Evolutionary conservation across 2,113 vertebrate genomes (phyloP), one percentile per base, ranked within the genome.

Genomic region (Atlantisia rogersi): DNA sequence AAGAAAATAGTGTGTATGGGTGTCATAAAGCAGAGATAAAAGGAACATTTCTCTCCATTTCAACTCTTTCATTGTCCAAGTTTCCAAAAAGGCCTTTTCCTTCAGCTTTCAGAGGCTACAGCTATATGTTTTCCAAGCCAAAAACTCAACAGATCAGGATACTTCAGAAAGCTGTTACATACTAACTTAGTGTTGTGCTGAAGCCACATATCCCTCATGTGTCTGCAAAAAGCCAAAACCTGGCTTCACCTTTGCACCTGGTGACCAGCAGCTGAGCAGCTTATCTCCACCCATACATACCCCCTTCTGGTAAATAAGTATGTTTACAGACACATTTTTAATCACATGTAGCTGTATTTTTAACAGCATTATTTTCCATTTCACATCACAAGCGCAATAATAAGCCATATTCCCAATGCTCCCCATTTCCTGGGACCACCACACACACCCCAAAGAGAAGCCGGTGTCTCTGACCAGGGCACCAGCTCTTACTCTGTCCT

Each of bases 1-100:
- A 48, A 52, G 22, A 29, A 56, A 73, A 48, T 3, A 0, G 0
- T 8, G 13, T 3, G 6, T 4, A 9, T 0, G 21, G 12, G 8
- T 4, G 5, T 5, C 40, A 42, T 15, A 52, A 69, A 42, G 29
- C 35, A 26, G 59, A 46, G 50, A 16, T 56, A 44, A 67, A 76
- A 29, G 17, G 32, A 48, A 56, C 3, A 1, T 1, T 24, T 42
- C 56, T 68, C 69, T 9, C 22, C 2, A 0, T 25, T 67, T n/a
- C 17, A 40, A 24, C 20, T 44, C 71, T 46, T 3, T 21, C 4
- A 1, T 42, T 32, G 60, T 3, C 44, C 4, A 0, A 17, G 16
- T 67, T 50, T 48, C 15, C 44, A 46, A 42, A 62, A 55, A 75
- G 7, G 37, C 35, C 11, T 52, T 83, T 39, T 2, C 20, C 1